These are phyloP conservation scores for Euglossa dilemma DNA, from an alignment of 1,140 invertebrate genomes.

Conservation along the genomic window DNA sequence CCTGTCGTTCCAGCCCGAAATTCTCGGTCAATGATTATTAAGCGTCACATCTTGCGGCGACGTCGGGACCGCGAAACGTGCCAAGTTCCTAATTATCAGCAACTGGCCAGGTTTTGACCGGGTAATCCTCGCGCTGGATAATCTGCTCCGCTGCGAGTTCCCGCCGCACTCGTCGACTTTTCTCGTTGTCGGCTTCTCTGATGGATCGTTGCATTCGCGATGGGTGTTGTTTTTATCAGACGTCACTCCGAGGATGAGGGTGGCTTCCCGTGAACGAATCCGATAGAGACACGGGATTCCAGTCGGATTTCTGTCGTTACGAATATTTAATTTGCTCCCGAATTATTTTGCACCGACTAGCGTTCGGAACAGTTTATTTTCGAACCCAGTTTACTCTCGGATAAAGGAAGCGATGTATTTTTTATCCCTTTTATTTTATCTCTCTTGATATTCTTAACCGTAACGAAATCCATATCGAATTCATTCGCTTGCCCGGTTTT, in stretches of 20 bases:
- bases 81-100: conserved; percentile 32
- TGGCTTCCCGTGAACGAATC: not conserved
- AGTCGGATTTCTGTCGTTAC: too few relatives aligned
- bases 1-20: conserved; percentile 22
- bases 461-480: not conserved
- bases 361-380: too few relatives aligned
- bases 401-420: not conserved
- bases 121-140: too few relatives aligned
- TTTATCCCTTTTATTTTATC: not conserved
- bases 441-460: not conserved
- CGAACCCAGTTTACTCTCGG: too few relatives aligned
- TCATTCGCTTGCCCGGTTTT: too few relatives aligned
- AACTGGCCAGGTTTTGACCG: not conserved
- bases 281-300: too few relatives aligned
- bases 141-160: not conserved
- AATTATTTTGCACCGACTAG: not conserved
- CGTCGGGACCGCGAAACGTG: conserved; percentile 34
- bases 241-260: not conserved
- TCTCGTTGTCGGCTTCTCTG: not conserved
- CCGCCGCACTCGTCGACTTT: not conserved
- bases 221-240: not conserved
- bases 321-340: conserved; percentile 22
- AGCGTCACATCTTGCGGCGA: conserved; percentile 48
- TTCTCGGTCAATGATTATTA: conserved; percentile 59
- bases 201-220: not conserved